These are phyloP conservation scores for Aythya fuligula DNA, from an alignment of 2,797 vertebrate species.

Conservation along the genomic window DNA sequence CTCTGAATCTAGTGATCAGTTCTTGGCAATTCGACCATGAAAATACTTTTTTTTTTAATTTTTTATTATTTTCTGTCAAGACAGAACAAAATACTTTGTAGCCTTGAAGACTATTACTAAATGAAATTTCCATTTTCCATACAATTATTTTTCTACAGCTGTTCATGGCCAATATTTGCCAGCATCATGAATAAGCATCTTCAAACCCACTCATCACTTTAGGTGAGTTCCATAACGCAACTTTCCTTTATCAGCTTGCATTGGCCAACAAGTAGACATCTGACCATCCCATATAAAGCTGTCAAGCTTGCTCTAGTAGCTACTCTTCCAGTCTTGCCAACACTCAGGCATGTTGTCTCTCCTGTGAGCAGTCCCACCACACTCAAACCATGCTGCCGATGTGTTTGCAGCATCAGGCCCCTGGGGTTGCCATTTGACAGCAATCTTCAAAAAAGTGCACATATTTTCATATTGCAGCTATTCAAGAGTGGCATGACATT, in stretches of 20 bases:
- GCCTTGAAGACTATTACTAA: background rate
- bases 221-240: background rate
- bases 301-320: background rate
- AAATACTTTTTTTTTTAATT: background rate
- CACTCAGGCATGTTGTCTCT: background rate
- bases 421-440: background rate
- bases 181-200: background rate
- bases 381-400: background rate
- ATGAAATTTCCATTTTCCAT: background rate
- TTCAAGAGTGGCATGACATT: fast-evolving
- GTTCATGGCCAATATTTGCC: background rate
- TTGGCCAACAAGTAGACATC: background rate
- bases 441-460: background rate
- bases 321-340: background rate
- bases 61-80: background rate
- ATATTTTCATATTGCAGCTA: background rate
- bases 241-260: background rate
- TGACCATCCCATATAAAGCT: background rate
- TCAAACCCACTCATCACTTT: background rate
- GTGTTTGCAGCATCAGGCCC: background rate
- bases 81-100: background rate
- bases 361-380: background rate
- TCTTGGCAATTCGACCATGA: background rate
- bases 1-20: background rate
- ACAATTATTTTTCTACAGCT: background rate